These are phyloP conservation scores for Eurosta solidaginis DNA, from an alignment of 1,140 invertebrate genomes.

Conservation along the genomic window DNA sequence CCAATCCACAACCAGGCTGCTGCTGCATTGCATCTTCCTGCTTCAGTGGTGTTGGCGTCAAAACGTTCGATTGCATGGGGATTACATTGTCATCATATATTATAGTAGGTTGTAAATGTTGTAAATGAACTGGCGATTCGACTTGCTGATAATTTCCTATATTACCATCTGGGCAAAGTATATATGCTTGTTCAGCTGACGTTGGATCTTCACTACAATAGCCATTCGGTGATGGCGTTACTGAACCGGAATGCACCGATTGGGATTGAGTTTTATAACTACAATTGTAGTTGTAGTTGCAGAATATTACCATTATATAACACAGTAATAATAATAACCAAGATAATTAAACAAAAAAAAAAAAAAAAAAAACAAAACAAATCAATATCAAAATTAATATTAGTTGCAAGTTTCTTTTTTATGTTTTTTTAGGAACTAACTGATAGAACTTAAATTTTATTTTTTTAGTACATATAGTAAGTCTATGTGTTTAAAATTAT, in stretches of 20 bases:
- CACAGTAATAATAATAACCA: background rate
- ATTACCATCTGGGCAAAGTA: slow-evolving; percentile 32
- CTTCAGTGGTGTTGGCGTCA: slow-evolving; percentile 32
- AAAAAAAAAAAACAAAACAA: background rate
- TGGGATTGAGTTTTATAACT: slow-evolving; percentile 65
- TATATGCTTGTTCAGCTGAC: slow-evolving; percentile 40
- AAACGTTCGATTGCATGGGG: slow-evolving; percentile 18
- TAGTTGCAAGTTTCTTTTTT: too few species aligned
- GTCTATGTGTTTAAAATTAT: too few species aligned
- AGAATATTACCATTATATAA: background rate
- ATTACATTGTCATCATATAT: slow-evolving; percentile 32
- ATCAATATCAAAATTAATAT: too few species aligned
- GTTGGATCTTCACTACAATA: slow-evolving; percentile 57
- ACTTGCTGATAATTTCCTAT: slow-evolving; percentile 28
- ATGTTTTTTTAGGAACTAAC: too few species aligned
- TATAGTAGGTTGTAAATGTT: slow-evolving; percentile 29
- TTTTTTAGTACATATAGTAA: too few species aligned
- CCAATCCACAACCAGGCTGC: slow-evolving; percentile 60
- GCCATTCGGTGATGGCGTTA: slow-evolving; percentile 74
- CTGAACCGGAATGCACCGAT: slow-evolving; percentile 73
- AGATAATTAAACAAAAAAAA: background rate
- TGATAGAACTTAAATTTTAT: too few species aligned
- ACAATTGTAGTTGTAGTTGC: slow-evolving; percentile 15
- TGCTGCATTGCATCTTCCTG: slow-evolving; percentile 36
- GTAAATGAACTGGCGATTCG: background rate